phyloP scores from a whole-genome alignment of 1,140 invertebrate species.

The Apis cerana region DNA sequence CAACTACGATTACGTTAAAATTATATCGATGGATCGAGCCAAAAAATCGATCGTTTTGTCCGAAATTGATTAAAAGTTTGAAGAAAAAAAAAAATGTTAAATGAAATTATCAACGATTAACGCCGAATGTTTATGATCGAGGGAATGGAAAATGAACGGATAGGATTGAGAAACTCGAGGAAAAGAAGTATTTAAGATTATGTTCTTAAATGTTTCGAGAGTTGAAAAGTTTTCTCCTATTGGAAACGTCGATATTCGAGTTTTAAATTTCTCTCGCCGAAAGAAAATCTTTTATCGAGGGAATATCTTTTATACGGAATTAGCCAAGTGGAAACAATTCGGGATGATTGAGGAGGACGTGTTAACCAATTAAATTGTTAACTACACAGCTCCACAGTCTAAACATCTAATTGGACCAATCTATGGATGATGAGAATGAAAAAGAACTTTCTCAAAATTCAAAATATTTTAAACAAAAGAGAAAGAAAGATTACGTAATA shows the following conservation, averaged over 20 bases:
- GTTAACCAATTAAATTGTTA: not conserved
- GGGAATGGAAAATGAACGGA: too few relatives aligned
- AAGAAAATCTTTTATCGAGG: not conserved
- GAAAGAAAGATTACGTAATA: too few relatives aligned
- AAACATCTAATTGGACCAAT: not conserved
- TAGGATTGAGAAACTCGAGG: not conserved
- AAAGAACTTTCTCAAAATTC: not conserved
- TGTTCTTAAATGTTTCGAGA: constrained; percentile 11
- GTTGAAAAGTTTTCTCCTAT: not conserved
- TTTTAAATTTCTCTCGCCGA: not conserved
- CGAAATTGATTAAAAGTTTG: not conserved
- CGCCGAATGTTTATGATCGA: not conserved
- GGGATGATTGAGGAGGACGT: not conserved
- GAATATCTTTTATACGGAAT: not conserved
- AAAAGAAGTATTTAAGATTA: not conserved
- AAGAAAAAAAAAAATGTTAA: not conserved
- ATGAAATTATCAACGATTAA: not conserved
- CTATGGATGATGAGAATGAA: not conserved
- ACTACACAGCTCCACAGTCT: not conserved
- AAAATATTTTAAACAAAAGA: not conserved
- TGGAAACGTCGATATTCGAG: not conserved
- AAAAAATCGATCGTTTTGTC: not conserved
- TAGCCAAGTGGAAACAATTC: not conserved
- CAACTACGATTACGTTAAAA: not conserved
- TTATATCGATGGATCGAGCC: not conserved